Evolutionary conservation across 2,113 vertebrate species (phyloP).

Genomic region (Cyprinodon variegatus): DNA sequence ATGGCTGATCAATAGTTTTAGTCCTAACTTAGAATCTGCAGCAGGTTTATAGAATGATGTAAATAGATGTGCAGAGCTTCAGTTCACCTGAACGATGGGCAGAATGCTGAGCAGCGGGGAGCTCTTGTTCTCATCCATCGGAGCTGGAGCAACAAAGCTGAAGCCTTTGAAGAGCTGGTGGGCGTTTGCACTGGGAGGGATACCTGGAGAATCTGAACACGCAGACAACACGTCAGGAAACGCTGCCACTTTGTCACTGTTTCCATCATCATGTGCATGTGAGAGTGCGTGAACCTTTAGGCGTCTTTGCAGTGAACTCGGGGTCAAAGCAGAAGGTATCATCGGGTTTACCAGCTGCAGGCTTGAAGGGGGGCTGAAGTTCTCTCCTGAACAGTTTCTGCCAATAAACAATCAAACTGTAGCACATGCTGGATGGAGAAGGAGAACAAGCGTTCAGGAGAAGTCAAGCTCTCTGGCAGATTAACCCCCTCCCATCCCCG

Average conservation of each 20-base stretch:
- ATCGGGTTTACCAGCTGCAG: conserved; percentile 94
- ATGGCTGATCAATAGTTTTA: no score
- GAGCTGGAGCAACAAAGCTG: conserved; percentile 93
- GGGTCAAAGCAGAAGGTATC: conserved; percentile 99
- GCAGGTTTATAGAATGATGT: no score
- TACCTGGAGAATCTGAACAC: conserved; percentile 92
- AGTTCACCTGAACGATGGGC: conserved; percentile 91
- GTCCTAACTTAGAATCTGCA: no score
- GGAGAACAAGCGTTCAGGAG: conserved; percentile 41
- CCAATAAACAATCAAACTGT: conserved; percentile 23
- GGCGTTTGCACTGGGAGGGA: conserved; percentile 95
- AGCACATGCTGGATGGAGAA: conserved; percentile 18
- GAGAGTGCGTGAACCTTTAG: conserved; percentile 85
- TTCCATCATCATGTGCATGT: conserved; percentile 38
- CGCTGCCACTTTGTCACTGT: conserved; percentile 30
- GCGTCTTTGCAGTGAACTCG: conserved; percentile 98
- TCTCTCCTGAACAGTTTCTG: conserved; percentile 95
- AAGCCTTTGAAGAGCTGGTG: conserved; percentile 99
- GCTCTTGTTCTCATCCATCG: conserved; percentile 91
- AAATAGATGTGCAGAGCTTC: background rate
- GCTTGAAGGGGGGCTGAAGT: conserved; percentile 95
- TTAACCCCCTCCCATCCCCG: conserved; percentile 60
- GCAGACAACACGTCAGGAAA: conserved; percentile 34
- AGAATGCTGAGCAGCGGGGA: conserved; percentile 89
- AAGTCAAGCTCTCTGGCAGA: conserved; percentile 56